phyloP scores from a whole-genome alignment of 2,797 vertebrate species.

The Molossus alvarezi region DNA sequence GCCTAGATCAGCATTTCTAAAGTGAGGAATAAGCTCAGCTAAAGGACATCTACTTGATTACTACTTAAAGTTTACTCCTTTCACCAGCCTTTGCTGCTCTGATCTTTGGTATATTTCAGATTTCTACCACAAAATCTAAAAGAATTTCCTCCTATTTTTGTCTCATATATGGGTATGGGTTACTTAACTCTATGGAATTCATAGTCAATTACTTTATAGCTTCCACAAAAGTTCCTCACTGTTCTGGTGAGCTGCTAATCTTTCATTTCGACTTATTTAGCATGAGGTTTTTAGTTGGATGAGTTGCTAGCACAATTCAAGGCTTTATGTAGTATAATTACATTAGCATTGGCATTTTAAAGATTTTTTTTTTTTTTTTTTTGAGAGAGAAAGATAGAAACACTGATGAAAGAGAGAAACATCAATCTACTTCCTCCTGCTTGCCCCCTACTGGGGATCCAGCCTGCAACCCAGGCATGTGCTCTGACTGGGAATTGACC shows the following conservation, averaged over 20 bases:
- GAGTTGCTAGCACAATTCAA: slow-evolving; percentile 26
- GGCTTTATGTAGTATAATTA: background rate
- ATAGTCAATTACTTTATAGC: slow-evolving; percentile 30
- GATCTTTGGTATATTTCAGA: background rate
- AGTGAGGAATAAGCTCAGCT: background rate
- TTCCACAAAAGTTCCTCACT: slow-evolving; percentile 51
- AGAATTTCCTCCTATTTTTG: background rate
- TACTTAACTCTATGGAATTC: background rate
- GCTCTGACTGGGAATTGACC: no score
- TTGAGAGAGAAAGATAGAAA: no score
- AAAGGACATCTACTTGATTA: slow-evolving; percentile 42
- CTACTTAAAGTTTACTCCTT: background rate
- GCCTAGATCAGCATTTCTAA: background rate
- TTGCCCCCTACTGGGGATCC: no score
- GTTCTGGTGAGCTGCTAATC: background rate
- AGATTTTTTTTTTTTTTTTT: no score
- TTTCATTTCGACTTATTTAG: slow-evolving; percentile 44
- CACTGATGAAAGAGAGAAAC: no score
- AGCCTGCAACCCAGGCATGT: no score
- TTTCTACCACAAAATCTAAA: background rate
- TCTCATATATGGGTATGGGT: background rate
- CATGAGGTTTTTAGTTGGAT: slow-evolving; percentile 12
- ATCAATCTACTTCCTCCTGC: no score
- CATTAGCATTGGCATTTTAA: background rate
- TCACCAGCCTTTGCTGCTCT: background rate